Base-by-base conservation (phyloP, 1,140 invertebrate species). In the Panagrolaimus sp. region DNA sequence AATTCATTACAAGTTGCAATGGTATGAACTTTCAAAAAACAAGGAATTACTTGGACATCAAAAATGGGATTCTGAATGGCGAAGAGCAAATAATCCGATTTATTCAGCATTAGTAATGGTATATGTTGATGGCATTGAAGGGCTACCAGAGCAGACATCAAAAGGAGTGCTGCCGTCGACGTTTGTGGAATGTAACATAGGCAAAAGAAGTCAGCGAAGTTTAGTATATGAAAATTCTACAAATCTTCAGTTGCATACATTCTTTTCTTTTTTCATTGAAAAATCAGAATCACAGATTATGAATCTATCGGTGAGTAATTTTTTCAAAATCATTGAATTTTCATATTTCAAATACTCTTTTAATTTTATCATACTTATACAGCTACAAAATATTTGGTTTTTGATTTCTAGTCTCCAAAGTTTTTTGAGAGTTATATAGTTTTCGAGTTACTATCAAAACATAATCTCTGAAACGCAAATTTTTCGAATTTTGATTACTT, bases 141-240 rank as follows among this genome's bases (percentile, higher is more conserved):
- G 80, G 64, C 69, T 80, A 13, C 63, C 68, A 4, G 31, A 38
- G 4, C 78, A 74, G 25, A 67, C 72, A n/a, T 79, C 79, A 67
- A 27, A 79, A 20, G 78, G 78, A 46, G 44, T 82, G 11, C 78
- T 83, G 44, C 80, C 80, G 16, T 82, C 79, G 14, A 81, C 80
- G 7, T 78, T 82, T 27, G 64, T 82, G 11, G 78, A 83, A 70
- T 45, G 80, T 13, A 75, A 67, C 14, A 38, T 82, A 14, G 81
- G 79, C n/a, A 71, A 75, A 45, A 63, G 63, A 14, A 71, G 66
- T 9, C 81, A 82, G 62, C 47, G 73, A 63, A 82, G 78, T 44
- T 71, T 78, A 1, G 78, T 82, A 0, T 79, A 83, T 64, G 69
- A 71, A n/a, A 78, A 76, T 45, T 79, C 76, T 13, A 57, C 63